Percentiles rank a stretch among this genome's conserved stretches.
phyloP scores from a whole-genome alignment of 2,888 invertebrate species.

The Melanostoma scalare region DNA sequence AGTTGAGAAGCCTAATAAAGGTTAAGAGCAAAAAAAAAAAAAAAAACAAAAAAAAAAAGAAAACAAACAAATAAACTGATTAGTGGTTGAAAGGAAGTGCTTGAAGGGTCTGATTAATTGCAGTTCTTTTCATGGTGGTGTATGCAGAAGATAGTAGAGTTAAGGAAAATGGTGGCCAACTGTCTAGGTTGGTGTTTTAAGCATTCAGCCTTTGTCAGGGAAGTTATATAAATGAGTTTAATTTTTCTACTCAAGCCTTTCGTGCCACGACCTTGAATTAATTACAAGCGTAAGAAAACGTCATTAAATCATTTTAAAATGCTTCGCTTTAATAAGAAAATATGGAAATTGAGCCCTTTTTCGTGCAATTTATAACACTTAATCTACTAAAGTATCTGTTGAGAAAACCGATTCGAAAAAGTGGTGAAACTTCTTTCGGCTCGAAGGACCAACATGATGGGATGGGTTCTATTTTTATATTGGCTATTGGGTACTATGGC shows the following conservation, averaged over 20 bases:
- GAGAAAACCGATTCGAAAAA: conserved; percentile 4
- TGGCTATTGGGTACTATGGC: too few relatives aligned
- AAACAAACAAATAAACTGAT: conserved; percentile 36
- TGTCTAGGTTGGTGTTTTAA: neutral
- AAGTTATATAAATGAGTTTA: conserved; percentile 28
- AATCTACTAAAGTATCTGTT: conserved; percentile 5
- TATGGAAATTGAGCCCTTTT: conserved; percentile 18
- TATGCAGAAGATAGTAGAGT: neutral
- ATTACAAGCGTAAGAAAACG: conserved; percentile 18
- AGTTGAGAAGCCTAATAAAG: neutral
- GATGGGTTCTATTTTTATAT: neutral
- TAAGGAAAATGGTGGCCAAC: neutral
- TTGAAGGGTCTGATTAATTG: conserved; percentile 49
- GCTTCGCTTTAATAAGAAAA: conserved; percentile 6
- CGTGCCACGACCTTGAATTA: conserved; percentile 23
- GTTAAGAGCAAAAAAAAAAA: neutral
- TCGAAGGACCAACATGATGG: neutral
- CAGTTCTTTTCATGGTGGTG: conserved; percentile 4
- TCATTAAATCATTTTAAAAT: conserved; percentile 21
- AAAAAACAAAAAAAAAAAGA: neutral
- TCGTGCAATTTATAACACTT: conserved; percentile 27
- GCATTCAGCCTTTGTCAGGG: conserved; percentile 30
- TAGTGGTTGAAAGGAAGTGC: conserved; percentile 12
- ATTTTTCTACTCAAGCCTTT: conserved; percentile 15
- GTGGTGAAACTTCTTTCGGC: neutral